Evolutionary conservation across 2,888 invertebrate genomes (phyloP).

Genomic region (Bhutanitis thaidina): DNA sequence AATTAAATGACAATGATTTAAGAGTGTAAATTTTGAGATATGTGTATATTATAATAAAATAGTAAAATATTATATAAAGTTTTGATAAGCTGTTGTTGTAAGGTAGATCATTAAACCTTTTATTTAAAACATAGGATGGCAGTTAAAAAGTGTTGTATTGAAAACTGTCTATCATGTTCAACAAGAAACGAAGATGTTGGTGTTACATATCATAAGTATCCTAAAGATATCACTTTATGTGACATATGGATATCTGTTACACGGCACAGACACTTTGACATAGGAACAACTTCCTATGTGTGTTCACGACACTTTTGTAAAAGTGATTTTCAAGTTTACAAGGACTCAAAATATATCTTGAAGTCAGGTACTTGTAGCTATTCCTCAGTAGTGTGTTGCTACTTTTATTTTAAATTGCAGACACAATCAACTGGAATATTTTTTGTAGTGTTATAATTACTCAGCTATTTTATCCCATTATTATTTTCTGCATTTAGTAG

Average conservation of each 20-base stretch:
- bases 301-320: slow-evolving; percentile 88
- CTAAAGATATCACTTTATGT: slow-evolving; percentile 80
- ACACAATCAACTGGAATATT: too few species aligned
- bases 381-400: slow-evolving; percentile 20
- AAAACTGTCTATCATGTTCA: slow-evolving; percentile 82
- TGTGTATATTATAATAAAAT: background rate
- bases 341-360: slow-evolving; percentile 85
- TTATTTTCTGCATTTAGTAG: slow-evolving; percentile 10
- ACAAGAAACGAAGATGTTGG: slow-evolving; percentile 82
- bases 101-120: slow-evolving; percentile 16
- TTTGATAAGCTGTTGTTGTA: too few species aligned
- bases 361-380: slow-evolving; percentile 70
- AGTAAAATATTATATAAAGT: slow-evolving; percentile 9
- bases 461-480: background rate
- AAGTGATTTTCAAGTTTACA: slow-evolving; percentile 85
- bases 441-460: too few species aligned
- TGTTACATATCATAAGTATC: slow-evolving; percentile 88
- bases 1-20: too few species aligned
- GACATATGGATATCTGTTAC: slow-evolving; percentile 84
- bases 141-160: slow-evolving; percentile 81
- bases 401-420: too few species aligned
- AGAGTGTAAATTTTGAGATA: too few species aligned
- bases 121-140: slow-evolving; percentile 72
- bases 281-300: slow-evolving; percentile 81
- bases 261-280: slow-evolving; percentile 73